phyloP scores from a whole-genome alignment of 2,797 vertebrate species.

The Adelosebastes latens region DNA sequence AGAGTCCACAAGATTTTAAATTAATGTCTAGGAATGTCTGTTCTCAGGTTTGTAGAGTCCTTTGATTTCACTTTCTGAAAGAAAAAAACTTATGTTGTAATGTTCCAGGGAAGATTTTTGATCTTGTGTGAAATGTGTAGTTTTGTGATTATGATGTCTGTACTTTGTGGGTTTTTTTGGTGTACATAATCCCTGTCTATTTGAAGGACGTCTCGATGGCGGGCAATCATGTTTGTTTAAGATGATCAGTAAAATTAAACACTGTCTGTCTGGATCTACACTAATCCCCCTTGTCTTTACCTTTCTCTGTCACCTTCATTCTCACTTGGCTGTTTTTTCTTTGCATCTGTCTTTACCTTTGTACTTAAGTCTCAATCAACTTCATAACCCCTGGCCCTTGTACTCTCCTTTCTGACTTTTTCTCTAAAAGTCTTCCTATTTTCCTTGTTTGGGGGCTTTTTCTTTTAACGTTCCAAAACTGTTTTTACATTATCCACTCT shows the following conservation, averaged over 20 bases:
- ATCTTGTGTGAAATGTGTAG: constrained; percentile 5
- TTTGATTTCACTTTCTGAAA: not conserved
- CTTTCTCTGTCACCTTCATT: constrained; percentile 24
- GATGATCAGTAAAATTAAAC: constrained; percentile 51
- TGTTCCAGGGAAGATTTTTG: not conserved
- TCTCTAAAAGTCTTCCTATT: not conserved
- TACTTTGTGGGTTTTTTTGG: not conserved
- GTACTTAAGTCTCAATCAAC: not conserved
- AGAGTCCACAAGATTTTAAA: not conserved
- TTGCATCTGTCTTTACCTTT: constrained; percentile 1
- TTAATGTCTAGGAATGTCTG: not conserved
- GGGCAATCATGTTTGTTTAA: constrained; percentile 36
- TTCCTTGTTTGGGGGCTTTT: not conserved
- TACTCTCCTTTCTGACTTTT: not conserved
- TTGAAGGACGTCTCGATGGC: constrained; percentile 31
- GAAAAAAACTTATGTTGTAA: not conserved
- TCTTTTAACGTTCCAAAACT: not conserved
- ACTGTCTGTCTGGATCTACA: constrained; percentile 11
- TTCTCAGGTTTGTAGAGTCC: not conserved
- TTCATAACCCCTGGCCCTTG: not conserved
- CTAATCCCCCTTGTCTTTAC: constrained; percentile 35
- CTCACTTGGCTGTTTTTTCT: not conserved
- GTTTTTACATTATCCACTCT: not conserved
- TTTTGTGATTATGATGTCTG: constrained; percentile 2
- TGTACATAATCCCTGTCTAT: constrained; percentile 12